These are phyloP conservation scores for Cherax destructor DNA, from an alignment of 1,140 invertebrate genomes.

Conservation along the genomic window DNA sequence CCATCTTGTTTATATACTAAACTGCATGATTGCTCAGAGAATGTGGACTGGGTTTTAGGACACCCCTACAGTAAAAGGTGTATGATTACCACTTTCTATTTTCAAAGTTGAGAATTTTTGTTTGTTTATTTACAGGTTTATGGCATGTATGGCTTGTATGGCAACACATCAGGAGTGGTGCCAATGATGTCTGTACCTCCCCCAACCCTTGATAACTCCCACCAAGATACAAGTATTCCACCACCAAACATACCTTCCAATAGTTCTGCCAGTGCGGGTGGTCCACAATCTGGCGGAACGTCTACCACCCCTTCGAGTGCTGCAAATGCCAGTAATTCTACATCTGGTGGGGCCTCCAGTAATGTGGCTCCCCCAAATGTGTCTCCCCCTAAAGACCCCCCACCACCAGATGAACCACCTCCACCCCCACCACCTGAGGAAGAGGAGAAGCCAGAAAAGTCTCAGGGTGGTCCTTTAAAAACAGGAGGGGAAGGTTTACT, in stretches of 20 bases:
- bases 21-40: too few relatives aligned
- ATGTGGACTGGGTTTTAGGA: too few relatives aligned
- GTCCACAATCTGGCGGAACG: neutral
- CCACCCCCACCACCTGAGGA: constrained; percentile 31
- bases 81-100: neutral
- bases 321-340: neutral
- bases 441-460: neutral
- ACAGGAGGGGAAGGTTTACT: neutral
- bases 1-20: too few relatives aligned
- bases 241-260: neutral
- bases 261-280: neutral
- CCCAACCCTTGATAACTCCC: neutral
- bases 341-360: neutral
- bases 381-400: neutral
- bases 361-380: neutral
- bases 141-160: constrained; percentile 44
- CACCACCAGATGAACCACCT: constrained; percentile 3
- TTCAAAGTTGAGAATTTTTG: neutral
- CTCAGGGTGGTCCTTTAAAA: neutral
- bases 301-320: neutral
- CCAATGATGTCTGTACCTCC: constrained; percentile 45
- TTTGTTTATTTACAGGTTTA: constrained; percentile 32
- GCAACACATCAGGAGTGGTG: constrained; percentile 9
- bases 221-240: constrained; percentile 21
- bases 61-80: too few relatives aligned